Evolutionary conservation across 2,797 vertebrate species (phyloP).

Genomic region (Ctenochaetus hawaiiensis): DNA sequence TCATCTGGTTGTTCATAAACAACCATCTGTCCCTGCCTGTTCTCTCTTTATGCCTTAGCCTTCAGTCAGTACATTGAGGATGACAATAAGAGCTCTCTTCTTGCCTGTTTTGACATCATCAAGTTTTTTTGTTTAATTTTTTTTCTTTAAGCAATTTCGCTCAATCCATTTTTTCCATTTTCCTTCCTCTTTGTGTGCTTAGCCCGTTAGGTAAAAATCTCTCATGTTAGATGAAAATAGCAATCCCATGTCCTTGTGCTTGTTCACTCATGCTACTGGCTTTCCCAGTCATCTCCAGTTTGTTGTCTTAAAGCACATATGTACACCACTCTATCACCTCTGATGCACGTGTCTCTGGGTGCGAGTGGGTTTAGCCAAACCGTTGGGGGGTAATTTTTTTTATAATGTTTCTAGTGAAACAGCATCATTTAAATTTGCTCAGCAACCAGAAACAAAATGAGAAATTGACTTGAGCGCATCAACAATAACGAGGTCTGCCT

Average conservation of each 20-base stretch:
- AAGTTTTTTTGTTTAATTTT: constrained; percentile 14
- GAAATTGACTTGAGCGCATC: constrained; percentile 30
- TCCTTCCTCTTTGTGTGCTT: constrained; percentile 26
- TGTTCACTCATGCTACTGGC: background rate
- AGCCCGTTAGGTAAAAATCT: constrained; percentile 24
- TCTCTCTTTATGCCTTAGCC: constrained; percentile 9
- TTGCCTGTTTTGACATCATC: constrained; percentile 24
- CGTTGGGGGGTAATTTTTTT: background rate
- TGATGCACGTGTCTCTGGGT: background rate
- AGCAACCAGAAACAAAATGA: constrained; percentile 5
- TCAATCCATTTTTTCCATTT: constrained; percentile 10
- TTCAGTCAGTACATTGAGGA: constrained; percentile 20
- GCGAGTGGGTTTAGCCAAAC: background rate
- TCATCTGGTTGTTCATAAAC: background rate
- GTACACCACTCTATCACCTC: background rate
- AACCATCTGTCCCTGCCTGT: constrained; percentile 11
- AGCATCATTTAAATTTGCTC: background rate
- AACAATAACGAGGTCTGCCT: constrained; percentile 18
- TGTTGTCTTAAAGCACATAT: background rate
- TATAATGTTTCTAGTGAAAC: background rate
- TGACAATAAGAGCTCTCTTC: constrained; percentile 27
- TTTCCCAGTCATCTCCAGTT: background rate
- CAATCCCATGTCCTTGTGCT: constrained; percentile 5
- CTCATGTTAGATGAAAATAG: constrained; percentile 20
- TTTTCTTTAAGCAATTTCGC: constrained; percentile 11